Evolutionary conservation across 2,113 vertebrate genomes (phyloP).

Genomic region (Cynopterus brachyotis): DNA sequence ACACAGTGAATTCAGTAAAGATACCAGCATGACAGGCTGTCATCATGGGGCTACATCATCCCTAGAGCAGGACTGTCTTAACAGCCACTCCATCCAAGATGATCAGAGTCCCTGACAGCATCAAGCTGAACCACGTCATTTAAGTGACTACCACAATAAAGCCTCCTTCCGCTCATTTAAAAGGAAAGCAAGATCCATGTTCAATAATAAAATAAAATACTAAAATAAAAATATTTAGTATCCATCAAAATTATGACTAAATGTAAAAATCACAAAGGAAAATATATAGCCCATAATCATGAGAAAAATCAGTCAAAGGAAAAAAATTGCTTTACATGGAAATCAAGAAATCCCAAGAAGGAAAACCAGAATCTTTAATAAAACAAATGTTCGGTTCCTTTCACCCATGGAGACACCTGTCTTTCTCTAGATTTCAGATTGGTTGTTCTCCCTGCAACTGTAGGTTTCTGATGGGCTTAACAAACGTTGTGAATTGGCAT

Average conservation of each 20-base stretch:
- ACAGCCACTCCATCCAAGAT: neutral
- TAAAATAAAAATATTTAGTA: neutral
- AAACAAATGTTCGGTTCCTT: neutral
- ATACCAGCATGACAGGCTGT: neutral
- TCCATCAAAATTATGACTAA: neutral
- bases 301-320: neutral
- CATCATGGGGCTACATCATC: neutral
- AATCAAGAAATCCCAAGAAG: neutral
- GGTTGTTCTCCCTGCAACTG: neutral
- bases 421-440: neutral
- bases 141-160: neutral
- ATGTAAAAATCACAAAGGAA: neutral
- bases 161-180: neutral
- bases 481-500: neutral
- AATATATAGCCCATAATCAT: neutral
- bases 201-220: neutral
- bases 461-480: neutral
- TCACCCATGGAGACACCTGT: no score
- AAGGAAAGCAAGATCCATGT: neutral
- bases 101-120: neutral
- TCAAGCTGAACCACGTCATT: neutral
- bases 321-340: neutral
- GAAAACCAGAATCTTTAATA: neutral
- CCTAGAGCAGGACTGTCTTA: neutral
- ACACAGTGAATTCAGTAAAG: neutral